Evolutionary conservation across 2,797 vertebrate species (phyloP).

Genomic region (Bucorvus abyssinicus): DNA sequence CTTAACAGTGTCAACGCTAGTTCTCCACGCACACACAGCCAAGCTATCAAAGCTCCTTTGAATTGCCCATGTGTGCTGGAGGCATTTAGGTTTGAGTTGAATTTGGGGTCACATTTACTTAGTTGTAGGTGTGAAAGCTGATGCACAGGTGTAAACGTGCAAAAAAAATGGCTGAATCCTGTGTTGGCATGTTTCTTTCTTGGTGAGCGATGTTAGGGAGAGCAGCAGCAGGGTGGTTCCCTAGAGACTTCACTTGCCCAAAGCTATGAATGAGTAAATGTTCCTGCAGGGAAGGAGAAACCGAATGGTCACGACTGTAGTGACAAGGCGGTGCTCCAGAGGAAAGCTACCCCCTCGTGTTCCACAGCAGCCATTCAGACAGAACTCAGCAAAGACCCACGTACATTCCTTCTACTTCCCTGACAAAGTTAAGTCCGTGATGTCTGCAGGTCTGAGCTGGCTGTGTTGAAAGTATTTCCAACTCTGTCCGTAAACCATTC

Average conservation of each 20-base stretch:
- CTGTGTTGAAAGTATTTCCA: not conserved
- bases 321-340: not conserved
- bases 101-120: not conserved
- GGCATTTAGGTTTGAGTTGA: no score
- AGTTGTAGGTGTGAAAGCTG: no score
- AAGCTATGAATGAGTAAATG: not conserved
- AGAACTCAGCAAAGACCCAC: fast-evolving
- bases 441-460: no score
- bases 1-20: fast-evolving
- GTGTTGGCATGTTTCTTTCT: not conserved
- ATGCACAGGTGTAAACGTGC: no score
- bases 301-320: not conserved
- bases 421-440: not conserved
- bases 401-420: not conserved
- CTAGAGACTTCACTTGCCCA: not conserved
- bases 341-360: not conserved
- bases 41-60: not conserved
- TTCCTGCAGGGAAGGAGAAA: not conserved
- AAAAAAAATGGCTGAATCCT: fast-evolving
- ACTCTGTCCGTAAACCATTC: not conserved
- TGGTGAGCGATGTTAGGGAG: not conserved
- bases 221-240: not conserved
- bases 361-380: not conserved
- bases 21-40: not conserved
- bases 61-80: not conserved